These are phyloP conservation scores for Sphaeramia orbicularis DNA, from an alignment of 2,797 vertebrate genomes.

Conservation along the genomic window DNA sequence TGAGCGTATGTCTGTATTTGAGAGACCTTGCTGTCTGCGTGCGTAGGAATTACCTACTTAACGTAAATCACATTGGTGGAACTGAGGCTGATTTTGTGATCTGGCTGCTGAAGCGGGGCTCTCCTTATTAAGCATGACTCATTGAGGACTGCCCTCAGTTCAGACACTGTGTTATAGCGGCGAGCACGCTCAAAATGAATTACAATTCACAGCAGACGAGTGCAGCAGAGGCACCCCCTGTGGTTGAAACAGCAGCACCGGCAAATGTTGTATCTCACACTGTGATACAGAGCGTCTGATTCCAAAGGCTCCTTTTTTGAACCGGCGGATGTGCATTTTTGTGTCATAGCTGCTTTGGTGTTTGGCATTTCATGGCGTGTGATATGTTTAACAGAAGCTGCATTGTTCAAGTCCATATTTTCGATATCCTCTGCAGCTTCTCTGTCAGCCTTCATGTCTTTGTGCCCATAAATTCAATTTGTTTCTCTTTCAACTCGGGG, in stretches of 20 bases:
- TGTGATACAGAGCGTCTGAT: slow-evolving; percentile 54
- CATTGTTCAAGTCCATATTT: slow-evolving; percentile 66
- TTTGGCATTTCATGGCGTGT: slow-evolving; percentile 48
- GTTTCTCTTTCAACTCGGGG: slow-evolving; percentile 69
- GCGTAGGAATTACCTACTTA: slow-evolving; percentile 71
- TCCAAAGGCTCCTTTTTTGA: slow-evolving; percentile 50
- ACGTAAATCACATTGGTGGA: slow-evolving; percentile 66
- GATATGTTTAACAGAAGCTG: slow-evolving; percentile 64
- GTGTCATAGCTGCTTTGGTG: slow-evolving; percentile 36
- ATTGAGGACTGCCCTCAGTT: slow-evolving; percentile 67
- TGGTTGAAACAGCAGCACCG: slow-evolving; percentile 63
- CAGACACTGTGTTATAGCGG: slow-evolving; percentile 51
- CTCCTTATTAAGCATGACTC: slow-evolving; percentile 72
- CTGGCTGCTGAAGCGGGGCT: slow-evolving; percentile 41
- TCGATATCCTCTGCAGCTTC: slow-evolving; percentile 59
- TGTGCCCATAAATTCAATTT: slow-evolving; percentile 76
- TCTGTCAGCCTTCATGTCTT: slow-evolving; percentile 66
- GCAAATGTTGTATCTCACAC: slow-evolving; percentile 75
- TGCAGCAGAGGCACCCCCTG: slow-evolving; percentile 67
- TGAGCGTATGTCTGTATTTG: slow-evolving; percentile 13
- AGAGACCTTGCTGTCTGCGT: slow-evolving; percentile 40
- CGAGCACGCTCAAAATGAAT: slow-evolving; percentile 59
- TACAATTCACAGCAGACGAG: slow-evolving; percentile 71
- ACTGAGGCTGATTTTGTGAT: slow-evolving; percentile 73
- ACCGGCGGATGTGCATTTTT: slow-evolving; percentile 55